Evolutionary conservation across 1,140 invertebrate species (phyloP).

Genomic region (Fopius arisanus): DNA sequence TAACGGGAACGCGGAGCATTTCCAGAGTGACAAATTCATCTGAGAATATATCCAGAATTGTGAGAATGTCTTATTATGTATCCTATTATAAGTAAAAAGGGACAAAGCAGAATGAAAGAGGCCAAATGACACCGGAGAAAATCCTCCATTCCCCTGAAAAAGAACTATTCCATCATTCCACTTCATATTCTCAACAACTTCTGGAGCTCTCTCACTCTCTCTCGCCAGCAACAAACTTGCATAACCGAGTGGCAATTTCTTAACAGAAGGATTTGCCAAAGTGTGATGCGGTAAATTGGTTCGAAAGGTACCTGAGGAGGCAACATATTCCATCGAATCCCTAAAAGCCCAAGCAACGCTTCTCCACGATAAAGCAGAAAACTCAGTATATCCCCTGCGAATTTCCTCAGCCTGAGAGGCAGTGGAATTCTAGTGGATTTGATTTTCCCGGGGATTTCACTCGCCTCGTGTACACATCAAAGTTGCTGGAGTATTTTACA

Average conservation of each 20-base stretch:
- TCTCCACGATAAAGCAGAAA: slow-evolving; percentile 5
- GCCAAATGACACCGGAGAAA: too few species aligned
- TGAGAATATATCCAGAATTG: too few species aligned
- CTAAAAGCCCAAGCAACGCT: slow-evolving; percentile 1
- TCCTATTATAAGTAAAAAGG: too few species aligned
- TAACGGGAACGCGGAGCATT: too few species aligned
- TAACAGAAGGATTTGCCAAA: slow-evolving; percentile 28
- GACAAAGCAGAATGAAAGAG: too few species aligned
- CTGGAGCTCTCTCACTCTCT: too few species aligned
- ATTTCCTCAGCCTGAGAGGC: background rate
- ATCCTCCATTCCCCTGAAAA: too few species aligned
- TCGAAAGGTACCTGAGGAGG: slow-evolving; percentile 22
- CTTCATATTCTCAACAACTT: too few species aligned
- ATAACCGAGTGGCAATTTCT: background rate
- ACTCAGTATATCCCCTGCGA: background rate
- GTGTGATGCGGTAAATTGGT: slow-evolving; percentile 34
- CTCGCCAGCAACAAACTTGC: background rate
- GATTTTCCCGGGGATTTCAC: slow-evolving; percentile 29
- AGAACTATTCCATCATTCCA: too few species aligned
- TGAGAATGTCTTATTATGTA: too few species aligned
- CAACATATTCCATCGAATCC: slow-evolving; percentile 22
- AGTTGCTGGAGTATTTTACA: background rate
- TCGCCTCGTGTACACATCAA: background rate
- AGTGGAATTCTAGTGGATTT: background rate
- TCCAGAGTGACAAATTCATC: too few species aligned